A percentile compares a stretch with the other conserved stretches of the same genome.
These are phyloP conservation scores for Muscicapa striata DNA, from an alignment of 2,797 vertebrate genomes.

Conservation along the genomic window DNA sequence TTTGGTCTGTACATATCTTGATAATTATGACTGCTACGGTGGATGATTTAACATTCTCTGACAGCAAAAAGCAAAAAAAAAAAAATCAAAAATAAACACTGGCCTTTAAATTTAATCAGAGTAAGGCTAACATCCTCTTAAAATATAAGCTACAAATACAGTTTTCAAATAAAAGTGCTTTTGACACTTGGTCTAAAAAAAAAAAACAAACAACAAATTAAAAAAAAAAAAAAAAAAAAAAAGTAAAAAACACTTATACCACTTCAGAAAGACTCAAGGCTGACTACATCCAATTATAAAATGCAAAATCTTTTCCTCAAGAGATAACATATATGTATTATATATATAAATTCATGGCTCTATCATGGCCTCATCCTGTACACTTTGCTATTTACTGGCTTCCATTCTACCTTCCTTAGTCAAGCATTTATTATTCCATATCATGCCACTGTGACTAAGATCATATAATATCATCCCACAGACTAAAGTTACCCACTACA, in stretches of 20 bases:
- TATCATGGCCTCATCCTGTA: slow-evolving; percentile 66
- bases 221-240: neutral
- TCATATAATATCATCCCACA: slow-evolving; percentile 59
- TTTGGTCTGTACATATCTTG: slow-evolving; percentile 79
- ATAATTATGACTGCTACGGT: slow-evolving; percentile 67
- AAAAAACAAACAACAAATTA: neutral
- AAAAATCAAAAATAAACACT: slow-evolving; percentile 54
- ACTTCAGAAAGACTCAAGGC: slow-evolving; percentile 67
- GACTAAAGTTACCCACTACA: slow-evolving; percentile 52
- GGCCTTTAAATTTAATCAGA: slow-evolving; percentile 62
- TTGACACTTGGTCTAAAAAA: slow-evolving; percentile 69
- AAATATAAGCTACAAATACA: slow-evolving; percentile 70
- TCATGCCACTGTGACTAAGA: slow-evolving; percentile 54
- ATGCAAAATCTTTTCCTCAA: slow-evolving; percentile 70
- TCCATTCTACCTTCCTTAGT: slow-evolving; percentile 63
- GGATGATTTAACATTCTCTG: slow-evolving; percentile 70
- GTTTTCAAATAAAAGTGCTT: slow-evolving; percentile 77
- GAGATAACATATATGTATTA: slow-evolving; percentile 74
- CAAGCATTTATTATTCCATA: slow-evolving; percentile 50
- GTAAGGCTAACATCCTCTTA: slow-evolving; percentile 74
- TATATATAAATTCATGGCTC: slow-evolving; percentile 75
- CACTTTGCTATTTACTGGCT: slow-evolving; percentile 56
- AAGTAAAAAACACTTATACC: slow-evolving; percentile 50
- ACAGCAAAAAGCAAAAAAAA: slow-evolving; percentile 52
- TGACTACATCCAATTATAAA: slow-evolving; percentile 75